Base-by-base conservation (phyloP, 2,113 vertebrate species). In the Pterocles orientalis region DNA sequence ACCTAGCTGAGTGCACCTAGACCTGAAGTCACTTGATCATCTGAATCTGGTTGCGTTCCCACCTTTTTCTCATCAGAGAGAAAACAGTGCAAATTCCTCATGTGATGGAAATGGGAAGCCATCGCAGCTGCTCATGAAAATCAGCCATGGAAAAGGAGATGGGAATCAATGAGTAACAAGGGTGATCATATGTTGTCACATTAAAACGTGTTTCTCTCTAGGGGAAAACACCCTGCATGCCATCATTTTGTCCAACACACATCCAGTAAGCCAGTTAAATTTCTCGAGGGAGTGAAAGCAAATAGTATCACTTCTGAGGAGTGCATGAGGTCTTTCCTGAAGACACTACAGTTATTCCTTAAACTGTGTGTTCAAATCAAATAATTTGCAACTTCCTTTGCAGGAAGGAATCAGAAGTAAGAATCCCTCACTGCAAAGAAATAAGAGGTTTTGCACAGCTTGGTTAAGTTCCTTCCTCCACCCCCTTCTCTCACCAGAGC, bases 51-150 rank as follows among this genome's bases (percentile, higher is more conserved):
- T 1, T 31, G 39, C 39, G 29, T 8, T 84, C 60, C n/a, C 13
- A 58, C 20, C 8, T 69, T 50, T 39, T 71, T 33, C 48, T 85
- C 9, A 39, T 25, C 28, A 71, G 73, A 65, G 19, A 57, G n/a
- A 83, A 73, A 69, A 73, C 15, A 15, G 16, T 33, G 6, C 7
- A 62, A 21, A 43, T 88, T 70, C n/a, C 28, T 86, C 3, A 0
- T 5, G 17, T 69, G 47, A 62, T 48, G 11, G 33, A 70, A 86
- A 83, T 7, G 6, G 29, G 47, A 83, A 86, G 14, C 18, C 18
- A 34, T 18, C 0, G 0, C 1, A 1, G 41, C 56, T 10, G 2
- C 28, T 75, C 0, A 0, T 29, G 31, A 75, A 84, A 89, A 88
- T 39, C 54, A 50, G 9, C 14, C 10, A 19, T 58, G 39, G 34